Conservation (phyloP, 2,888 invertebrate species). For the Acleris holmiana region DNA sequence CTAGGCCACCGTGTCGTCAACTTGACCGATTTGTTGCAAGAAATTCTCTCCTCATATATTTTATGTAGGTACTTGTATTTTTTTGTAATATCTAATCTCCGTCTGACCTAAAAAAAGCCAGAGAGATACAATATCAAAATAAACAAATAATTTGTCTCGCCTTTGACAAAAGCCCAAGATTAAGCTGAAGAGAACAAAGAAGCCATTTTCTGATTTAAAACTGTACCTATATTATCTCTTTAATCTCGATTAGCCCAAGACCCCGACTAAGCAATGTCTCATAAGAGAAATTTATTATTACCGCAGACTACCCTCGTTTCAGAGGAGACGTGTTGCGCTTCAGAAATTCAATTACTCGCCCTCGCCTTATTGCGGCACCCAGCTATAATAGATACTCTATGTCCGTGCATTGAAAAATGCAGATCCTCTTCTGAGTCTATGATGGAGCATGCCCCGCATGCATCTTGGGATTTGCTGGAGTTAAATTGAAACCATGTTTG, state of each 20-base stretch:
- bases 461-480: conserved; percentile 23
- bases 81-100: too few species aligned
- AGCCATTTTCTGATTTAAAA: neutral
- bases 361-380: conserved; percentile 33
- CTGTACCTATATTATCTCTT: neutral
- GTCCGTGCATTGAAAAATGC: conserved; percentile 37
- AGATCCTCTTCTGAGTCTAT: conserved; percentile 29
- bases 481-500: conserved; percentile 6
- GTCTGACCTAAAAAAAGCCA: too few species aligned
- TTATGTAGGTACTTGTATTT: too few species aligned
- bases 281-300: conserved; percentile 40
- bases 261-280: conserved; percentile 35
- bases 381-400: conserved; percentile 33
- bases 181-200: neutral
- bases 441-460: conserved; percentile 19
- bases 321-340: conserved; percentile 39
- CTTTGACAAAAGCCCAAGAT: too few species aligned
- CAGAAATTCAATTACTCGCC: conserved; percentile 43
- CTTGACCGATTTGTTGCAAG: too few species aligned
- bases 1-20: too few species aligned
- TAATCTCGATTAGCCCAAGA: conserved; percentile 23
- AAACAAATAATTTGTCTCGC: too few species aligned
- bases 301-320: conserved; percentile 38
- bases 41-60: too few species aligned
- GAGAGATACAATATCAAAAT: too few species aligned